Evolutionary conservation across 1,140 invertebrate species (phyloP).

Genomic region (Bombyx mandarina): DNA sequence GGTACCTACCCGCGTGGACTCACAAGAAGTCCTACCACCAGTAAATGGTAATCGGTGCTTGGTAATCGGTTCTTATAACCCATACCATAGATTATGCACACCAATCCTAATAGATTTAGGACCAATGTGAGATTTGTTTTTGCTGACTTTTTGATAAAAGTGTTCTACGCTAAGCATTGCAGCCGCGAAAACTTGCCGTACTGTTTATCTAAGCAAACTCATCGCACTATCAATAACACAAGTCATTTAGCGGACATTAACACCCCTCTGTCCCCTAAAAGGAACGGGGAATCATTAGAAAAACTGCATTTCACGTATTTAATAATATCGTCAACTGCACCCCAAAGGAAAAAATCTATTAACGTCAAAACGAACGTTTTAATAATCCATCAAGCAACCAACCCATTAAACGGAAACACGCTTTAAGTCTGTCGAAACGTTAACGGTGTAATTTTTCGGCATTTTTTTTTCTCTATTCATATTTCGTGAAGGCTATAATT

Average conservation of each 20-base stretch:
- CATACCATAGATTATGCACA: too few species aligned
- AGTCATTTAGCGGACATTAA: constrained; percentile 41
- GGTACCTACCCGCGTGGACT: too few species aligned
- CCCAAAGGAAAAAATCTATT: constrained; percentile 57
- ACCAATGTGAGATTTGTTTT: too few species aligned
- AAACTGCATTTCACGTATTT: constrained; percentile 65
- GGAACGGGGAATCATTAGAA: constrained; percentile 29
- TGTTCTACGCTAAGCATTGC: too few species aligned
- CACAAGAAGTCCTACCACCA: too few species aligned
- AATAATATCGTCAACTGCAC: constrained; percentile 49
- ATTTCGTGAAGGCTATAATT: background rate
- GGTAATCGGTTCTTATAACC: too few species aligned
- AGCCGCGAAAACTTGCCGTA: too few species aligned
- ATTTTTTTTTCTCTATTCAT: background rate
- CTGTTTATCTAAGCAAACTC: too few species aligned
- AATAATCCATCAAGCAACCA: constrained; percentile 50
- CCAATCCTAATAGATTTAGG: too few species aligned
- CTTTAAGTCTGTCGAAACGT: constrained; percentile 17
- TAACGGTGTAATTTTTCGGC: constrained; percentile 8
- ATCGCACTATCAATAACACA: constrained; percentile 18
- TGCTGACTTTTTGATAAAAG: too few species aligned
- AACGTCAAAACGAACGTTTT: constrained; percentile 51
- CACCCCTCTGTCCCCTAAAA: constrained; percentile 9
- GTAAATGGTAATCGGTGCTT: too few species aligned
- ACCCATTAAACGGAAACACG: constrained; percentile 24